Percentiles rank a stretch among this genome's conserved stretches.
Conservation (phyloP, 2,888 invertebrate genomes). For the Idaea biselata region DNA sequence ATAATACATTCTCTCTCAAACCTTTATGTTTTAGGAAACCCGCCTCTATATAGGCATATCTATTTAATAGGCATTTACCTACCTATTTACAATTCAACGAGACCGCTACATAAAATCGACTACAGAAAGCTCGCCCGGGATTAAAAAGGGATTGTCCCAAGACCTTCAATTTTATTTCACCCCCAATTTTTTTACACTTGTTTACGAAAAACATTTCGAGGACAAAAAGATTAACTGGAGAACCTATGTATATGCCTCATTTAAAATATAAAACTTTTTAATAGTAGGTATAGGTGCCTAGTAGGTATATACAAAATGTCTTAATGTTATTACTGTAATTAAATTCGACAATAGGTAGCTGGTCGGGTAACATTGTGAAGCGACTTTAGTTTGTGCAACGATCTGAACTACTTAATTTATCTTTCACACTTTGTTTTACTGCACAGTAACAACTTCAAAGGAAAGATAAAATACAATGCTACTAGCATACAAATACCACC, state of each 20-base stretch:
- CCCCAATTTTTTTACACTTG: conserved; percentile 59
- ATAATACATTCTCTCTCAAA: not conserved
- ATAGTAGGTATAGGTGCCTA: not conserved
- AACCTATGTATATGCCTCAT: not conserved
- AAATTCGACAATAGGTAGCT: too few relatives aligned
- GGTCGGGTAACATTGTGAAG: not conserved
- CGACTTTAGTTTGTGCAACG: not conserved
- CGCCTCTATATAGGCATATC: not conserved
- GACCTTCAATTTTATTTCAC: conserved; percentile 55
- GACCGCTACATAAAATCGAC: conserved; percentile 47
- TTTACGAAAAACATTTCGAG: conserved; percentile 57
- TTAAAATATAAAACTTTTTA: conserved; percentile 19
- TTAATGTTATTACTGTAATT: too few relatives aligned
- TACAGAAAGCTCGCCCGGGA: conserved; percentile 48
- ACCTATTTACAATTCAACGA: conserved; percentile 49
- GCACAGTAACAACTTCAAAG: conserved; percentile 6
- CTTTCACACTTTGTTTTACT: conserved; percentile 8
- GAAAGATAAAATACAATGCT: conserved; percentile 8
- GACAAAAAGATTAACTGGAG: conserved; percentile 52
- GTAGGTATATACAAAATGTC: too few relatives aligned
- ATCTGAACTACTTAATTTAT: not conserved
- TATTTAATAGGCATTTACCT: conserved; percentile 5
- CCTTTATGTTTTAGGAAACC: conserved; percentile 4
- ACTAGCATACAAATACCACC: conserved; percentile 31
- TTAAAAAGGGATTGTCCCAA: conserved; percentile 61